Conservation (phyloP, 2,888 invertebrate species). For the Neocrepidodera transversa region DNA sequence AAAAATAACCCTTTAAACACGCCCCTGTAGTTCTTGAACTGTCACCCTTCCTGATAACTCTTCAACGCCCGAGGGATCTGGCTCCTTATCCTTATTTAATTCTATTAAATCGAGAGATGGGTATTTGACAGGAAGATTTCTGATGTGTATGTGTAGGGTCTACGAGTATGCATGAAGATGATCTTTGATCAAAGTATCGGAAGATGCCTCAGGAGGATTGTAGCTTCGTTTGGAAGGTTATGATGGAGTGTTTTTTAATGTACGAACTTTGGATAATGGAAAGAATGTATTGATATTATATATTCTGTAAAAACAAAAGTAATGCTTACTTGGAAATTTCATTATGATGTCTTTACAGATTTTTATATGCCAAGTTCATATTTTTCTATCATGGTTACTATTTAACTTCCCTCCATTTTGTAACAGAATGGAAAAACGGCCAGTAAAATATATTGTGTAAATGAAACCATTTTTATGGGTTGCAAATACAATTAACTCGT, state of each 20-base stretch:
- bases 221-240: slow-evolving; percentile 8
- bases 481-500: too few species aligned
- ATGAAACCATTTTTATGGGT: too few species aligned
- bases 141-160: slow-evolving; percentile 2
- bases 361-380: too few species aligned
- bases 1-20: too few species aligned
- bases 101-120: slow-evolving; percentile 29
- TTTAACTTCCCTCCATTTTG: too few species aligned
- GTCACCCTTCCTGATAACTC: slow-evolving; percentile 32
- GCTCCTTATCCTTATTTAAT: slow-evolving; percentile 27
- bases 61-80: slow-evolving; percentile 15
- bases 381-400: too few species aligned
- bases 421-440: too few species aligned
- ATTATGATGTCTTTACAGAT: too few species aligned
- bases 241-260: slow-evolving; percentile 21
- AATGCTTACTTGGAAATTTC: too few species aligned
- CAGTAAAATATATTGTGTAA: too few species aligned
- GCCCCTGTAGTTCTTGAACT: neutral
- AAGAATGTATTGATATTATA: too few species aligned
- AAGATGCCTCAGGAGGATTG: slow-evolving; percentile 8
- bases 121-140: slow-evolving; percentile 26
- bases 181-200: slow-evolving; percentile 20
- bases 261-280: slow-evolving; percentile 1
- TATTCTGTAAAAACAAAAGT: too few species aligned
- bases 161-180: slow-evolving; percentile 3